These are phyloP conservation scores for Luperina testacea DNA, from an alignment of 2,888 invertebrate species.

Conservation along the genomic window DNA sequence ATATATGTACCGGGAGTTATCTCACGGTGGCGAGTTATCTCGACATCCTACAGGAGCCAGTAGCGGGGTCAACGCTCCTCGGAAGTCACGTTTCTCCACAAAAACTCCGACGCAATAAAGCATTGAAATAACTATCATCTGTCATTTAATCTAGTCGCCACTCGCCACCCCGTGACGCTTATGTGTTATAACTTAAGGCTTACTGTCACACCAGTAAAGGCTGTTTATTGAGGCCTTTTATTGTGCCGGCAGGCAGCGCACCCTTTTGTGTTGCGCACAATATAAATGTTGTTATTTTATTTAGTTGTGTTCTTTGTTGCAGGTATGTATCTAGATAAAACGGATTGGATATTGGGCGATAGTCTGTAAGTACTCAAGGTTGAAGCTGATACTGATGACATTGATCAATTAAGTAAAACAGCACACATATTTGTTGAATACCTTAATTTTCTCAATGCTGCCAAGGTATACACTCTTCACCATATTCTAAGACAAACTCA, in stretches of 20 bases:
- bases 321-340: constrained; percentile 77
- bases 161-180: constrained; percentile 80
- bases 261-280: constrained; percentile 74
- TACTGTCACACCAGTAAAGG: constrained; percentile 82
- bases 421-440: not conserved
- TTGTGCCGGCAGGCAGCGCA: constrained; percentile 72
- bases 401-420: constrained; percentile 18
- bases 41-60: constrained; percentile 80
- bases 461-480: not conserved
- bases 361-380: constrained; percentile 63
- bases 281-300: constrained; percentile 71
- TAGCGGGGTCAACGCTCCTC: constrained; percentile 82
- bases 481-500: constrained; percentile 15
- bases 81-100: constrained; percentile 82
- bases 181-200: constrained; percentile 84
- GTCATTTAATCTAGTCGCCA: constrained; percentile 83
- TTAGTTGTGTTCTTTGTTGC: constrained; percentile 79
- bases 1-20: constrained; percentile 81
- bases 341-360: constrained; percentile 44
- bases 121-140: constrained; percentile 84
- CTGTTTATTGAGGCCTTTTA: constrained; percentile 83
- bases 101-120: constrained; percentile 82
- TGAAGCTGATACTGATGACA: constrained; percentile 33
- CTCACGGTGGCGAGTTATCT: constrained; percentile 77
- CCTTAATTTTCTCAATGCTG: constrained; percentile 2